Conservation (phyloP, 1,140 invertebrate species). For the Eumeta japonica region DNA sequence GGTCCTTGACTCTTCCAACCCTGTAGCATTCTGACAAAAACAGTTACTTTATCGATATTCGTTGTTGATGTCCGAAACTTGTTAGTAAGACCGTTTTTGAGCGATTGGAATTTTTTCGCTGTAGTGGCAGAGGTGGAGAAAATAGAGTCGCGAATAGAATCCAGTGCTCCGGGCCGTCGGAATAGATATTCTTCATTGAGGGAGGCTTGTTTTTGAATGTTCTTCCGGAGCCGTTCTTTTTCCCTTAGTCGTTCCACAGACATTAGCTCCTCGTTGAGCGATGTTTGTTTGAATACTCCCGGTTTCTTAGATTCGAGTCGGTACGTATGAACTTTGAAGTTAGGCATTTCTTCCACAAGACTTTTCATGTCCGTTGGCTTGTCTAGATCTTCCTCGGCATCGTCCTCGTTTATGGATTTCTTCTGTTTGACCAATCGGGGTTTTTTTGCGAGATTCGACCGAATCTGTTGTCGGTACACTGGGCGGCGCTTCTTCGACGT, state of each 20-base stretch:
- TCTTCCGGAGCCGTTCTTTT: conserved; percentile 78
- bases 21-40: conserved; percentile 75
- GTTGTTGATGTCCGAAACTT: conserved; percentile 78
- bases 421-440: conserved; percentile 78
- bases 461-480: conserved; percentile 25
- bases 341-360: conserved; percentile 61
- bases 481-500: conserved; percentile 24
- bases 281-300: conserved; percentile 79
- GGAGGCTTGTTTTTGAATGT: conserved; percentile 86
- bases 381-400: conserved; percentile 64
- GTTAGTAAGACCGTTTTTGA: conserved; percentile 80
- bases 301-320: conserved; percentile 54
- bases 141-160: conserved; percentile 71
- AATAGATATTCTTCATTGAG: conserved; percentile 84
- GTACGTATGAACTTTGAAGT: conserved; percentile 58
- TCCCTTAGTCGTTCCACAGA: conserved; percentile 77
- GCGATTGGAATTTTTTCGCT: conserved; percentile 76
- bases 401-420: conserved; percentile 71
- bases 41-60: conserved; percentile 76
- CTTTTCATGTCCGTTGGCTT: conserved; percentile 66
- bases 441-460: conserved; percentile 46
- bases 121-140: conserved; percentile 69
- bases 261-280: conserved; percentile 87
- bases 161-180: conserved; percentile 65
- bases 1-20: conserved; percentile 67